phyloP scores from a whole-genome alignment of 2,797 vertebrate genomes.

The Labeo calbasu region DNA sequence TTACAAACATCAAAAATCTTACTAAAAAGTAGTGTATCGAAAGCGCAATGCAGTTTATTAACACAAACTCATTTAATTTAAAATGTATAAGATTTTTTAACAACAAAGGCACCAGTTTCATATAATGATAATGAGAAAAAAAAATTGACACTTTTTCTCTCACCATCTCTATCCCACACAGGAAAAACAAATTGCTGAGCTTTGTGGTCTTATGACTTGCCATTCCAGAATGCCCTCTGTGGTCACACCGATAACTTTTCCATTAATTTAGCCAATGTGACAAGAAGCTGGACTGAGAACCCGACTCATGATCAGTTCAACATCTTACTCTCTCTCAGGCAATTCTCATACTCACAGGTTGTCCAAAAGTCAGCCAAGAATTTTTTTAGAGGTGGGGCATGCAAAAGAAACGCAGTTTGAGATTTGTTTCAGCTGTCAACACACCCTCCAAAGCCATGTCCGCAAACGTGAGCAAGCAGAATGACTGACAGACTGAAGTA shows the following conservation, averaged over 20 bases:
- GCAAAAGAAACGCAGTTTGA: neutral
- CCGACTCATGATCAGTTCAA: neutral
- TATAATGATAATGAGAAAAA: neutral
- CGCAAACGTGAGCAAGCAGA: neutral
- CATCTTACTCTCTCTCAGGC: neutral
- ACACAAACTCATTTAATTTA: too few relatives aligned
- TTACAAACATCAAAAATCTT: too few relatives aligned
- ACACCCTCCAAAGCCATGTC: neutral
- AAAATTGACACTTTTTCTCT: neutral
- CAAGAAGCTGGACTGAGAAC: neutral
- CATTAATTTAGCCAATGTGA: constrained; percentile 41
- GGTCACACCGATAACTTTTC: neutral
- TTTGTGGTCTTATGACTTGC: constrained; percentile 12
- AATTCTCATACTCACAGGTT: neutral
- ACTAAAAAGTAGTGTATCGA: too few relatives aligned
- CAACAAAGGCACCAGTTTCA: neutral
- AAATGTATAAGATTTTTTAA: neutral
- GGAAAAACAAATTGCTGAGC: too few relatives aligned
- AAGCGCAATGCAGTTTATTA: too few relatives aligned
- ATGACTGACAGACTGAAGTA: neutral
- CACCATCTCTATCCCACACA: neutral
- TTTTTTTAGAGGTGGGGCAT: neutral
- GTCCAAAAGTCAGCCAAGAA: neutral
- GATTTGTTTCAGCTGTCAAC: neutral
- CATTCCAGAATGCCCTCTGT: neutral